Base-by-base conservation (phyloP, 2,888 invertebrate genomes). In the Dynastes maya region DNA sequence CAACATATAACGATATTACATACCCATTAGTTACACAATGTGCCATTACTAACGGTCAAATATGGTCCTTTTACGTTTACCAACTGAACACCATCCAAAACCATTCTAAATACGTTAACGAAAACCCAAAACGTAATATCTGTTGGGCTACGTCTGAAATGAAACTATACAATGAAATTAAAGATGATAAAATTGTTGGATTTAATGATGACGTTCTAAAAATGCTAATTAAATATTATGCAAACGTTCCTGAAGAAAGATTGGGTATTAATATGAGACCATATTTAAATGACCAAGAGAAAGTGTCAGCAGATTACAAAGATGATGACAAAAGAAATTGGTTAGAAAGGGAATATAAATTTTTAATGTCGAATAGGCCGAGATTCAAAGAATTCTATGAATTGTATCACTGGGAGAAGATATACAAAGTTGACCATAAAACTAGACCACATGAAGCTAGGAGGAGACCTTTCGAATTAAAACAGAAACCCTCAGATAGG, bases 21-120 rank as follows among this genome's bases (percentile, higher is more conserved):
- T 97, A 98, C 87, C 99, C 99, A 0, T 88, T 98, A 77, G 93
- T 94, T 0, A 95, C 96, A 2, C 98, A 99, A 91, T 94, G 95
- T 16, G 90, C 97, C 13, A 91, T 98, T 55, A 96, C 97, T 0
- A 95, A 99, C 89, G 98, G 99, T 0, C 92, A 95, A 82, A 86
- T 91, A 2, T 97, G 96, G 93, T 95, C 95, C 0, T 95, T 98
- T 82, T 96, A 94, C 86, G 92, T 94, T 13, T 99, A 98, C 87
- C 99, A 99, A 88, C 89, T 99, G 78, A 99, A 99, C 87, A 98
- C 97, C 0, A 91, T 93, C 51, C 85, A 92, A 13, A 88, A 95
- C 83, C 92, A 95, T 84, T 89, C 91, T 45, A 91, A 93, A 82
- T 86, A 92, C 83, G 88, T 91, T n/a, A 88, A 91, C 51, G 90